Conservation (phyloP, 2,797 vertebrate genomes). For the Notolepis coatsorum region DNA sequence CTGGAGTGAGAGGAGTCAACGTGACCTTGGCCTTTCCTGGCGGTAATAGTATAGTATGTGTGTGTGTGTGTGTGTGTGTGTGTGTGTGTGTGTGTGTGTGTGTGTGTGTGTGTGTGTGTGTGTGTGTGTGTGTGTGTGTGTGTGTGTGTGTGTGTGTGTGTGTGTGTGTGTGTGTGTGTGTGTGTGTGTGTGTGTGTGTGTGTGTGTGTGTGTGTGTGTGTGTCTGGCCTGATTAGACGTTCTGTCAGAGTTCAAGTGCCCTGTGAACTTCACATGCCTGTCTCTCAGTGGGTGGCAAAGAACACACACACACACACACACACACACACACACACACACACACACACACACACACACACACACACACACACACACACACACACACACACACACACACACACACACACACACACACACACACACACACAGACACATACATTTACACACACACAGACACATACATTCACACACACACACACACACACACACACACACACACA, state of each 20-base stretch:
- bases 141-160: too few species aligned
- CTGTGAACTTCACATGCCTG: too few species aligned
- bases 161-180: too few species aligned
- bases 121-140: too few species aligned
- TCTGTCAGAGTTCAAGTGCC: too few species aligned
- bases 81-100: too few species aligned
- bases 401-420: background rate
- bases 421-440: background rate
- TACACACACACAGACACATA: background rate
- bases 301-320: background rate
- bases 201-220: too few species aligned
- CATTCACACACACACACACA: constrained; percentile 72
- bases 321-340: background rate
- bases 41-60: background rate
- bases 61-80: too few species aligned
- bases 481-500: constrained; percentile 60
- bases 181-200: too few species aligned
- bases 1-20: background rate
- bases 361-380: background rate
- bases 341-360: background rate
- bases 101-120: background rate
- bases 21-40: background rate
- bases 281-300: too few species aligned
- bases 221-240: too few species aligned
- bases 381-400: constrained; percentile 6